phyloP scores from a whole-genome alignment of 2,888 invertebrate species.

The Pterobdella sp. region DNA sequence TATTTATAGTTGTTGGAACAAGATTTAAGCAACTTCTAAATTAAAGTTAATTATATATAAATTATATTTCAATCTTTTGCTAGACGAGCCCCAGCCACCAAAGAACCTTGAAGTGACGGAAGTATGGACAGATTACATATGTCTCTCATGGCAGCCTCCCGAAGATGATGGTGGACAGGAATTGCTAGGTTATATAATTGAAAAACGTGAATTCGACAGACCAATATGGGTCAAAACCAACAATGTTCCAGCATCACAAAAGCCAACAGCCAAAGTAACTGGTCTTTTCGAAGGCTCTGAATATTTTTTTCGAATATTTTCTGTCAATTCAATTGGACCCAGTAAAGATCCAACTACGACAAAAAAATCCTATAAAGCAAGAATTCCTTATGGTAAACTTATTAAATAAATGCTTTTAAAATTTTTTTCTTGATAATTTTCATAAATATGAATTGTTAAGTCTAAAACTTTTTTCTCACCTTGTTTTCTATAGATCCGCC shows the following conservation, averaged over 20 bases:
- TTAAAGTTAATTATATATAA: neutral
- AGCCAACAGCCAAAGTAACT: slow-evolving; percentile 6
- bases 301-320: slow-evolving; percentile 76
- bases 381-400: slow-evolving; percentile 61
- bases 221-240: slow-evolving; percentile 37
- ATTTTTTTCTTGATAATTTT: neutral
- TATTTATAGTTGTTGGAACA: too few species aligned
- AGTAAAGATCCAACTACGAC: slow-evolving; percentile 56
- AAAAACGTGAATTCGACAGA: slow-evolving; percentile 33
- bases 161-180: slow-evolving; percentile 78
- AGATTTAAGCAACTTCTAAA: neutral
- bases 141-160: slow-evolving; percentile 47
- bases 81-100: slow-evolving; percentile 37
- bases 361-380: slow-evolving; percentile 60
- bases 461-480: neutral
- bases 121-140: slow-evolving; percentile 39
- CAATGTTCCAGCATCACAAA: slow-evolving; percentile 20
- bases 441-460: neutral
- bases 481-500: slow-evolving; percentile 42
- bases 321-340: slow-evolving; percentile 71
- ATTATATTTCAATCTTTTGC: slow-evolving; percentile 6
- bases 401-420: neutral
- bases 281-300: slow-evolving; percentile 35
- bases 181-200: slow-evolving; percentile 55
- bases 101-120: slow-evolving; percentile 33